Base-by-base conservation (phyloP, 2,888 invertebrate genomes). In the Maniola hyperantus region DNA sequence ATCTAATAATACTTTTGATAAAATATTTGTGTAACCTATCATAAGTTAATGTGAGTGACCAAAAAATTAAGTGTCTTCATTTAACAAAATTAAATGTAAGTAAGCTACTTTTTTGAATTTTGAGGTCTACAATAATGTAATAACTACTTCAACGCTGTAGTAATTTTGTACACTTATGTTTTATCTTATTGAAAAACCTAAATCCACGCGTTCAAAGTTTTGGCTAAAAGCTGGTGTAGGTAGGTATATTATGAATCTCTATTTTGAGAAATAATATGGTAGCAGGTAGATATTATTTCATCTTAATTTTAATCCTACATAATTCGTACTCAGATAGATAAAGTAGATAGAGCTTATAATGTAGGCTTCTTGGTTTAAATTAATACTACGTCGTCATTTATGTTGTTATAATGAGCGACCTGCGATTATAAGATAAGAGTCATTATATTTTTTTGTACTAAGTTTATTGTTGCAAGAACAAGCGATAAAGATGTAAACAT, bases 371-470 rank as follows among this genome's bases (percentile, higher is more conserved):
- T 62, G 51, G 26, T 33, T 51, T 62, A 51, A 51, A 26, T 50
- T 48, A 34, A 55, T 50, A 61, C 20, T 48, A 39, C 34, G 20
- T 57, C 26, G 50, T 51, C 55, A 62, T 39, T 53, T 48, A 48
- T 48, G 39, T 26, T 59, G 57, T 59, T 44, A 55, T 55, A 59
- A 50, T 61, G 60, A 33, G 46, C 54, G 5, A 59, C 34, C 64
- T 64, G 60, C 42, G 61, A 69, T 69, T 64, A 18, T 20, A 20
- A 60, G 66, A 66, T 69, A 64, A 58, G 50, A 48, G 33, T 62
- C 57, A 69, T 69, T 64, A 60, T 44, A 68, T 64, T 64, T 42
- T 61, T 54, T 13, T 57, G 62, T 58, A 61, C 54, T n/a, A 54
- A 66, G 54, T 62, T 61, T 33, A 57, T 64, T 61, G 59, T 55